Conservation (phyloP, 1,140 invertebrate genomes). For the Polypedilum vanderplanki region DNA sequence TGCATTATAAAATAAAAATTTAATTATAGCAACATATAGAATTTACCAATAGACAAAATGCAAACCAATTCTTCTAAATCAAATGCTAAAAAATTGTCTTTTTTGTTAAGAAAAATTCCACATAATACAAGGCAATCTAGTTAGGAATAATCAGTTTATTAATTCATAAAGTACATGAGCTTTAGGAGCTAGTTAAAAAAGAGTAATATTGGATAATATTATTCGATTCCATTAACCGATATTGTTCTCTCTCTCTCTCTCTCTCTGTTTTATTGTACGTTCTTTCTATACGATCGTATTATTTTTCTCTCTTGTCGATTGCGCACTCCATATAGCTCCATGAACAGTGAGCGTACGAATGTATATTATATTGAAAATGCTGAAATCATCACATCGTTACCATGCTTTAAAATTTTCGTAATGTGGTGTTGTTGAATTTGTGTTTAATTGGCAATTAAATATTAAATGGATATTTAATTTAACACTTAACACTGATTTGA, state of each 20-base stretch:
- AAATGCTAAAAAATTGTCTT: no score
- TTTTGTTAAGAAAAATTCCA: no score
- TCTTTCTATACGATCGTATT: not conserved
- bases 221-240: conserved; percentile 24
- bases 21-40: no score
- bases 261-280: not conserved
- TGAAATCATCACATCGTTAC: conserved; percentile 23
- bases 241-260: not conserved
- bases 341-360: conserved; percentile 8
- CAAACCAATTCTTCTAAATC: no score
- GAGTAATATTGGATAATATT: not conserved
- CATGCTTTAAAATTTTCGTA: conserved; percentile 9
- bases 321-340: conserved; percentile 2
- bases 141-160: no score
- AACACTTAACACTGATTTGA: conserved; percentile 24
- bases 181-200: not conserved
- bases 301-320: not conserved
- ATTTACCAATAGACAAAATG: no score
- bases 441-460: conserved; percentile 28
- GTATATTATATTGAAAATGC: conserved; percentile 13
- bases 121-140: no score
- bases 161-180: no score
- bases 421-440: conserved; percentile 25
- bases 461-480: conserved; percentile 27
- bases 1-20: no score